These are phyloP conservation scores for Ceramica pisi DNA, from an alignment of 2,888 invertebrate genomes.

Conservation along the genomic window DNA sequence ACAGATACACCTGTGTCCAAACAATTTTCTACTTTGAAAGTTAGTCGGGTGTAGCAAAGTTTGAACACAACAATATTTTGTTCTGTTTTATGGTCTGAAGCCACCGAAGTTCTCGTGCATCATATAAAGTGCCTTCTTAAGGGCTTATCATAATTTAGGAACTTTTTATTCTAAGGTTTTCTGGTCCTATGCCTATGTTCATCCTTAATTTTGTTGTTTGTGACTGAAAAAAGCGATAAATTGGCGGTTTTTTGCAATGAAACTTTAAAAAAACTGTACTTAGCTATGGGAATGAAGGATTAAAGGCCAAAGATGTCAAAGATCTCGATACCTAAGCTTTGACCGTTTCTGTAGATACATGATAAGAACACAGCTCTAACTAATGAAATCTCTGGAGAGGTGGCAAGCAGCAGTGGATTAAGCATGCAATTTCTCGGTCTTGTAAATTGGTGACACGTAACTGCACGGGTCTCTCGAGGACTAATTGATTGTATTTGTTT, in stretches of 20 bases:
- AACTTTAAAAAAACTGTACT: too few relatives aligned
- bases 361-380: neutral
- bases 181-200: neutral
- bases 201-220: neutral
- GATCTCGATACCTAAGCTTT: neutral
- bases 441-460: too few relatives aligned
- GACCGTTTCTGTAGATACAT: neutral
- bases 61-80: slow-evolving; percentile 46
- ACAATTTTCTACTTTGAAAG: slow-evolving; percentile 42
- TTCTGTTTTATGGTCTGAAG: slow-evolving; percentile 36
- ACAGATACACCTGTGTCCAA: slow-evolving; percentile 37
- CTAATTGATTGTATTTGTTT: neutral
- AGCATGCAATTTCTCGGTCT: neutral
- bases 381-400: neutral
- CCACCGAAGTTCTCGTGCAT: slow-evolving; percentile 32
- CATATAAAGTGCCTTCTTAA: slow-evolving; percentile 24
- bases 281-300: neutral
- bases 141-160: slow-evolving; percentile 5
- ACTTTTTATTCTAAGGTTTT: neutral
- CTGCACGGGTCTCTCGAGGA: neutral
- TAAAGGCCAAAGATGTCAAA: neutral
- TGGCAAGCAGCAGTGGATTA: neutral
- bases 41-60: slow-evolving; percentile 45
- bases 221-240: neutral
- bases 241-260: too few relatives aligned